Conservation (phyloP, 2,797 vertebrate genomes). For the Aphelocoma californica region DNA sequence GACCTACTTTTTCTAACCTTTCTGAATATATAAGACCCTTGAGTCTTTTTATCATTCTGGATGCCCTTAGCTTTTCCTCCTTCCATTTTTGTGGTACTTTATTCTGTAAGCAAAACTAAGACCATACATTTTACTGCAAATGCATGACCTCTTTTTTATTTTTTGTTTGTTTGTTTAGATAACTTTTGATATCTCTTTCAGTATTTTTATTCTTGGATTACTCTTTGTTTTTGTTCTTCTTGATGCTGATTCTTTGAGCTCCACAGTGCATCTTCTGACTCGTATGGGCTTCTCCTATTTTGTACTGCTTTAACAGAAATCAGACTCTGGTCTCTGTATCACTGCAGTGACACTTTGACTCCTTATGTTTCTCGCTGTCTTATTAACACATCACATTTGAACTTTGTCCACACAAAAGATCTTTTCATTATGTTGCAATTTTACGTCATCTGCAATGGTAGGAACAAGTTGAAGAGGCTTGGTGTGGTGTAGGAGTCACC, state of each 20-base stretch:
- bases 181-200: background rate
- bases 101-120: background rate
- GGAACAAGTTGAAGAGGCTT: background rate
- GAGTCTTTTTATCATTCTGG: background rate
- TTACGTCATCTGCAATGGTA: background rate
- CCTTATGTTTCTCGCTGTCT: background rate
- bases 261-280: background rate
- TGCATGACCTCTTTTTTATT: background rate
- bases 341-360: background rate
- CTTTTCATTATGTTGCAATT: background rate
- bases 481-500: background rate
- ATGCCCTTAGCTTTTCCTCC: background rate
- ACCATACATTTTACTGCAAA: background rate
- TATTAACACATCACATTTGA: background rate
- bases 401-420: background rate
- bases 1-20: constrained; percentile 6
- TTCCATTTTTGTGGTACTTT: background rate
- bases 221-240: background rate
- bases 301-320: background rate
- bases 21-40: background rate
- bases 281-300: background rate
- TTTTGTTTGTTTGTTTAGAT: background rate
- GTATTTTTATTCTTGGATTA: background rate
- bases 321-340: background rate
- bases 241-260: background rate